phyloP scores from a whole-genome alignment of 2,888 invertebrate genomes.

The Eupithecia centaureata region DNA sequence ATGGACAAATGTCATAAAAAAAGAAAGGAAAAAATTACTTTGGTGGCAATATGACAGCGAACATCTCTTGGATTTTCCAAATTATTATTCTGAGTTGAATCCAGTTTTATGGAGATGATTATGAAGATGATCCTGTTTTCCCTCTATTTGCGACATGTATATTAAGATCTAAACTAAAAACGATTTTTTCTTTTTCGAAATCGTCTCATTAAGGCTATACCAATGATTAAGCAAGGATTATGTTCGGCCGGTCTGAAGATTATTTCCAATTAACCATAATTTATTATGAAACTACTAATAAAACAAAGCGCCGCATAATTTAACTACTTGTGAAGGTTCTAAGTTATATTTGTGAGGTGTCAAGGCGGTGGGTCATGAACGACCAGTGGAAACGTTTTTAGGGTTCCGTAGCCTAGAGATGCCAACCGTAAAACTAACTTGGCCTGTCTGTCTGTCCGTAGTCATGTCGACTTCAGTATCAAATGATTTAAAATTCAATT shows the following conservation, averaged over 20 bases:
- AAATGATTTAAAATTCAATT: too few species aligned
- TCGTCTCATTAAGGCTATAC: too few species aligned
- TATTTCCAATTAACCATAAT: background rate
- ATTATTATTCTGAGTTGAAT: too few species aligned
- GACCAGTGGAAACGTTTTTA: background rate
- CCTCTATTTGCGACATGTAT: too few species aligned
- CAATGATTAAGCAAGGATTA: background rate
- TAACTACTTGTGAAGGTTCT: conserved; percentile 3
- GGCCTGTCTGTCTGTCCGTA: background rate
- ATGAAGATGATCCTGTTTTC: too few species aligned
- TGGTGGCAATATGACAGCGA: too few species aligned
- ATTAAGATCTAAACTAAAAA: too few species aligned
- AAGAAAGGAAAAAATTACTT: too few species aligned
- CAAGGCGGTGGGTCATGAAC: conserved; percentile 11
- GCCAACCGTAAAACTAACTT: background rate
- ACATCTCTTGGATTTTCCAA: too few species aligned
- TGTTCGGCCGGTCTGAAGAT: background rate
- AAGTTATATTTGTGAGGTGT: conserved; percentile 3
- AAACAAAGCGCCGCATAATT: conserved; percentile 4
- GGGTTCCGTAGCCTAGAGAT: background rate
- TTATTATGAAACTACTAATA: background rate
- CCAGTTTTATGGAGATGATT: too few species aligned
- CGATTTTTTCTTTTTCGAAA: too few species aligned
- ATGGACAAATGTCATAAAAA: too few species aligned
- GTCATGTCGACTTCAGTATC: background rate